Conservation (phyloP, 1,140 invertebrate genomes). For the Magallana angulata region DNA sequence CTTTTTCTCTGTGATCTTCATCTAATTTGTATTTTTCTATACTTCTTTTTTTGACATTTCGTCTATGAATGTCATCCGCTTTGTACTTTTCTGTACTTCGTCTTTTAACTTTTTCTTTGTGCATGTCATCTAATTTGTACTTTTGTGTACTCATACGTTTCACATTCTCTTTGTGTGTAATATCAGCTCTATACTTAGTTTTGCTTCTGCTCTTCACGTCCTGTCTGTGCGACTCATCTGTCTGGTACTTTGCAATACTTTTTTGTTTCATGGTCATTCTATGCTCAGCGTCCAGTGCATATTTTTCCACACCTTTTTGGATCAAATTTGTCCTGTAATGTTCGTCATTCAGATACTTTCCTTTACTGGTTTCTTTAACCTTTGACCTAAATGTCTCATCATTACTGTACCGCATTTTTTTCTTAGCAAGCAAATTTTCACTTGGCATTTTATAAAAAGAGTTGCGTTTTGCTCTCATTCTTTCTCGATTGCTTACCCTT, state of each 20-base stretch:
- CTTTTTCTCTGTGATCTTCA: background rate
- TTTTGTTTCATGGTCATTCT: background rate
- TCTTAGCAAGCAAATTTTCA: background rate
- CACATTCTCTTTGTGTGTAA: no score
- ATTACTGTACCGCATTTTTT: background rate
- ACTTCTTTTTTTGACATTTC: no score
- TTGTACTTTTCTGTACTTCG: no score
- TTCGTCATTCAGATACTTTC: background rate
- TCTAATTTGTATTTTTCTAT: background rate
- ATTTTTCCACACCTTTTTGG: background rate
- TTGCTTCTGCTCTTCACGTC: background rate
- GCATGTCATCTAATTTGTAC: no score
- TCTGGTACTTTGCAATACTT: background rate
- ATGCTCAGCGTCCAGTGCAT: background rate
- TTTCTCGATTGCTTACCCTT: no score
- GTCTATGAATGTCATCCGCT: no score
- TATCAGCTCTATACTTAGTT: no score
- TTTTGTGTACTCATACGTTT: no score
- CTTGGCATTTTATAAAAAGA: no score
- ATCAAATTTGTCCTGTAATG: background rate
- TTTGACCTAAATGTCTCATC: background rate
- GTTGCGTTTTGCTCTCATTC: no score
- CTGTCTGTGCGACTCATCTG: background rate
- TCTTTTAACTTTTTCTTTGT: no score
- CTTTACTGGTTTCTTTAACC: background rate